phyloP scores from a whole-genome alignment of 2,797 vertebrate species.

The Lepus oiostolus region DNA sequence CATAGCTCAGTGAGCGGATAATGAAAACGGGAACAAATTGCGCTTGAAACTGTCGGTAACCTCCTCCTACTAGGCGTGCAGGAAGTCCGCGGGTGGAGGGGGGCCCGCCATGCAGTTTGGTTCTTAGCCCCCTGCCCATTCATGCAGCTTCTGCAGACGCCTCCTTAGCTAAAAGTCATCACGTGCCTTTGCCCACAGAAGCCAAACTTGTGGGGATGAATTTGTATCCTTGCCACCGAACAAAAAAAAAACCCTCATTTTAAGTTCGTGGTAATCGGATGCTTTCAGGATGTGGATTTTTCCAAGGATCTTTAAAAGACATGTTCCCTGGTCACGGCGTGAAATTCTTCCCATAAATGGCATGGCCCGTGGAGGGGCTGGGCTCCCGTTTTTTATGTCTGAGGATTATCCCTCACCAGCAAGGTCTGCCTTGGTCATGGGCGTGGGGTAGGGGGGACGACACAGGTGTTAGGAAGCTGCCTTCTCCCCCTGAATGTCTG shows the following conservation, averaged over 20 bases:
- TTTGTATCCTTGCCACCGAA: conserved; percentile 73
- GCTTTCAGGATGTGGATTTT: conserved; percentile 81
- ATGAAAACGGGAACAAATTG: conserved; percentile 78
- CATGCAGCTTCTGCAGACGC: conserved; percentile 2
- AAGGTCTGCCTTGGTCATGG: neutral
- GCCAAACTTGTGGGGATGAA: conserved; percentile 57
- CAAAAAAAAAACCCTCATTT: conserved; percentile 63
- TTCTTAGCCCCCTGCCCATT: neutral
- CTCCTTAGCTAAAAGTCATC: neutral
- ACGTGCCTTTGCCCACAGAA: conserved; percentile 47
- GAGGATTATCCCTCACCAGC: neutral
- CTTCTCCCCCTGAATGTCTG: neutral
- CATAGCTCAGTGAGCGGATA: conserved; percentile 72
- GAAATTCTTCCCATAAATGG: conserved; percentile 66
- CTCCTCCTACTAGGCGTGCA: neutral
- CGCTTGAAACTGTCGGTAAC: conserved; percentile 61
- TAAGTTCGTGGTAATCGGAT: conserved; percentile 71
- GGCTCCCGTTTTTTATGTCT: conserved; percentile 46
- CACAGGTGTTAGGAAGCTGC: neutral
- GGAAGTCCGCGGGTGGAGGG: conserved; percentile 47
- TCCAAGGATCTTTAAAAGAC: conserved; percentile 59
- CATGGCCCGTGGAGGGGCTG: conserved; percentile 23
- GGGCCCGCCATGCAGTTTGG: neutral
- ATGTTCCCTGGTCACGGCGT: conserved; percentile 55
- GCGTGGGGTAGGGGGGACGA: neutral